Base-by-base conservation (phyloP, 2,888 invertebrate species). In the Zygogramma bicolorata region DNA sequence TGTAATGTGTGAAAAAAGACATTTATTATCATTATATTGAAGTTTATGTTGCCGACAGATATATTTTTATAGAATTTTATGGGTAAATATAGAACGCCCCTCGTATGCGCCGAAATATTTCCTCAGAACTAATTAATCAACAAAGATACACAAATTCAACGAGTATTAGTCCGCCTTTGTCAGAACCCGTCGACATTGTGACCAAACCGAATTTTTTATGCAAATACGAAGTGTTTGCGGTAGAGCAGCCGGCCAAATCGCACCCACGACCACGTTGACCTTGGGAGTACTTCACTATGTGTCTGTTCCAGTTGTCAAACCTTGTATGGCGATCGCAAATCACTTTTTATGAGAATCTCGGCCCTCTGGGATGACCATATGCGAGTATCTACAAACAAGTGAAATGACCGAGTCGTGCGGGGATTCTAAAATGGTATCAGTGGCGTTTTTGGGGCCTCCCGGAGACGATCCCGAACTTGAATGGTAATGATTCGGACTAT, bases 311-410 rank as follows among this genome's bases (percentile, higher is more conserved):
- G 78, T 77, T 81, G 81, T 80, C 81, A 80, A 80, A 78, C 81
- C 82, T 76, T 80, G 77, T 82, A 81, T 75, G 82, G 82, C 78
- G 73, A 79, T 79, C 75, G 80, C 81, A 81, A 82, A 82, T 82
- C 79, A 81, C 79, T 81, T 81, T 79, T 81, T 80, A 79, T 80
- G 77, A 77, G 80, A 79, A 80, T 75, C 75, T 27, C 53, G 25
- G 73, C 76, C 75, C 75, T 71, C 72, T 72, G 77, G 75, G 80
- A 80, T 78, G 78, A 70, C 79, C 80, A 79, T 79, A 79, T 78
- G 76, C 70, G 79, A 69, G 77, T 76, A 74, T 68, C 75, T 72
- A 73, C 79, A 76, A 75, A 73, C 75, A 79, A 80, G 80, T 79
- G 80, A 78, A 80, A 46, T 46, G 78, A 75, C 66, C 66, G 74